Evolutionary conservation across 2,797 vertebrate species (phyloP).

Genomic region (Eulemur rubriventer): DNA sequence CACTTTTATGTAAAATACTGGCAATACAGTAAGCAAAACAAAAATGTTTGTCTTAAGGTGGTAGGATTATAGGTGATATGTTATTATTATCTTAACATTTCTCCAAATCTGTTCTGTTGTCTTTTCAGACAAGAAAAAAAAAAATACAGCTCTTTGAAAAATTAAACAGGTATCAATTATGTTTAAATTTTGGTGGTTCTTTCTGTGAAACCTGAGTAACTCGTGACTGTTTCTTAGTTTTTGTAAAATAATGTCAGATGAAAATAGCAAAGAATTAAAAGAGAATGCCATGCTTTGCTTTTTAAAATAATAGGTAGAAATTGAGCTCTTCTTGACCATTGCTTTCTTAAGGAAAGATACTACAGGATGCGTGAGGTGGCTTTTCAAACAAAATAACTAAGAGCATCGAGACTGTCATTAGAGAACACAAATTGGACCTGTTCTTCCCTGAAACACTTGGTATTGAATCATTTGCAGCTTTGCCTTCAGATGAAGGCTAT

Average conservation of each 20-base stretch:
- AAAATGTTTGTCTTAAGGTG: background rate
- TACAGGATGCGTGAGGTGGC: background rate
- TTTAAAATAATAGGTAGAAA: background rate
- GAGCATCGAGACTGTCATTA: background rate
- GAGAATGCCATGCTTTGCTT: background rate
- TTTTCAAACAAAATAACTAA: background rate
- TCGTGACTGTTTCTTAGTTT: background rate
- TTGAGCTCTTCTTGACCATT: background rate
- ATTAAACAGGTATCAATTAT: background rate
- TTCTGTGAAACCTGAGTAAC: background rate
- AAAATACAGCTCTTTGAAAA: background rate
- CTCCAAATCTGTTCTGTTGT: background rate
- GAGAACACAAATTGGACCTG: background rate
- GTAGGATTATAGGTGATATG: background rate
- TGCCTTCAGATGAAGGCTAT: background rate
- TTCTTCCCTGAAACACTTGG: constrained; percentile 5
- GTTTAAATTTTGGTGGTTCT: background rate
- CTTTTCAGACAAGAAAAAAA: background rate
- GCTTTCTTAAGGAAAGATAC: background rate
- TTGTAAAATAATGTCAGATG: background rate
- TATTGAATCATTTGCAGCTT: constrained; percentile 12
- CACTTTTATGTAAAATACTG: background rate
- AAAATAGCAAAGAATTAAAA: background rate
- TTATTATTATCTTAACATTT: background rate
- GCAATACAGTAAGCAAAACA: background rate